These are phyloP conservation scores for Himalopsyche kuldschensis DNA, from an alignment of 2,888 invertebrate genomes.

Conservation along the genomic window DNA sequence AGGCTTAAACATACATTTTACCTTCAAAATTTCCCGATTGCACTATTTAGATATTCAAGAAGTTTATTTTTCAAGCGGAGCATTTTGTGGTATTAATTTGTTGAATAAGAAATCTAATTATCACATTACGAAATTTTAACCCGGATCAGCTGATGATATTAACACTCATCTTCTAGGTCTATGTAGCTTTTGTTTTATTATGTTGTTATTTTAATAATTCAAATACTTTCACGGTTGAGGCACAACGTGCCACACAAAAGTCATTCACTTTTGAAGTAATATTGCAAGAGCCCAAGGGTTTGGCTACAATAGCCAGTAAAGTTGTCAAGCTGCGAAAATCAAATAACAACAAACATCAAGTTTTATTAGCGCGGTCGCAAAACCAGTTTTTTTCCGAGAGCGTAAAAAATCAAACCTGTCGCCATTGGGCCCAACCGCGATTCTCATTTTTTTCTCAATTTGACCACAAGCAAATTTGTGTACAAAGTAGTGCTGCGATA, in stretches of 20 bases:
- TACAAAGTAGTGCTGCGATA: too few relatives aligned
- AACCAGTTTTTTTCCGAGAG: not conserved
- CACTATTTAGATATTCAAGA: too few relatives aligned
- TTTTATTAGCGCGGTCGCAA: not conserved
- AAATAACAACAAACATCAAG: not conserved
- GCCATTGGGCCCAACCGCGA: not conserved
- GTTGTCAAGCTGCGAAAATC: not conserved
- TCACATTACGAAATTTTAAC: too few relatives aligned
- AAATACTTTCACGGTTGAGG: not conserved
- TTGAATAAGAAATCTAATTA: too few relatives aligned
- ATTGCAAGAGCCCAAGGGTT: not conserved
- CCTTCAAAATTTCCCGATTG: too few relatives aligned
- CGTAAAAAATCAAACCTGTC: not conserved
- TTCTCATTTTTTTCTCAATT: not conserved
- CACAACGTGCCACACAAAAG: not conserved
- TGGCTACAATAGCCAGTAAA: not conserved
- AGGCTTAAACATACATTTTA: too few relatives aligned
- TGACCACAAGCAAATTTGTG: not conserved
- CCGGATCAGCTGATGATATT: too few relatives aligned
- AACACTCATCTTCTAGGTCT: too few relatives aligned
- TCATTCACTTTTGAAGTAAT: not conserved
- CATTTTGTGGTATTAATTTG: too few relatives aligned
- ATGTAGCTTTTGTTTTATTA: too few relatives aligned
- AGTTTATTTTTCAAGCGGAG: too few relatives aligned
- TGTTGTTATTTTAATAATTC: not conserved